Evolutionary conservation across 2,113 vertebrate genomes (phyloP).

Genomic region (Odocoileus hemionus): DNA sequence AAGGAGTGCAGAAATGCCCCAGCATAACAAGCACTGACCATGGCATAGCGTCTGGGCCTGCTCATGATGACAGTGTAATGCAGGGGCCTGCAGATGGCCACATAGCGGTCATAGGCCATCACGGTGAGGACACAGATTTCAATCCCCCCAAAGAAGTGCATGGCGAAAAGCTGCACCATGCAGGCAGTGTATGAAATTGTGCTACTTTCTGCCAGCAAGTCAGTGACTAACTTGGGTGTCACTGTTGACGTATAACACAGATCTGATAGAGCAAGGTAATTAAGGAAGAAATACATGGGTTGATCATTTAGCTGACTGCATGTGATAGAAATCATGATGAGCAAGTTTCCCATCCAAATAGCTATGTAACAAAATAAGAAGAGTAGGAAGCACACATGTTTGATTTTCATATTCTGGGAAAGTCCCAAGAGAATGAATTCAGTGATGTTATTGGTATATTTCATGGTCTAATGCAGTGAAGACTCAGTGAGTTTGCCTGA

Average conservation of each 20-base stretch:
- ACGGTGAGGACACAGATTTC: conserved; percentile 21
- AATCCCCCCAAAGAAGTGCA: conserved; percentile 29
- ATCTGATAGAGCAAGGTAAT: conserved; percentile 52
- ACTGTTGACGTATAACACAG: conserved; percentile 59
- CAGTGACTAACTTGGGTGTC: conserved; percentile 40
- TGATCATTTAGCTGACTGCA: conserved; percentile 27
- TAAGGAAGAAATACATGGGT: conserved; percentile 67
- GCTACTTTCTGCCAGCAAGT: conserved; percentile 5
- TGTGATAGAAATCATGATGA: conserved; percentile 51
- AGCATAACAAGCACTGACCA: conserved; percentile 9
- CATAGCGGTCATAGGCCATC: conserved; percentile 45
- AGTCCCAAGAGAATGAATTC: conserved; percentile 61
- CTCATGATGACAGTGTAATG: conserved; percentile 23
- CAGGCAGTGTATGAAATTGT: conserved; percentile 38
- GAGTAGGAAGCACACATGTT: conserved; percentile 14
- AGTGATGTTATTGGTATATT: background rate
- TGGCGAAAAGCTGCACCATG: conserved; percentile 28
- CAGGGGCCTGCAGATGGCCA: conserved; percentile 45
- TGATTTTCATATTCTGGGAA: conserved; percentile 48
- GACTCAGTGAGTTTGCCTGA: background rate
- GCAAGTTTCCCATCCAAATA: conserved; percentile 47
- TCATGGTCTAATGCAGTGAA: background rate
- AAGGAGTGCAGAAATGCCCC: conserved; percentile 45
- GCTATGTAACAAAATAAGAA: conserved; percentile 46
- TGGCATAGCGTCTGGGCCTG: background rate